A percentile compares a stretch with the other conserved stretches of the same genome.
Conservation (phyloP, 2,888 invertebrate genomes). For the Phyllotreta striolata region DNA sequence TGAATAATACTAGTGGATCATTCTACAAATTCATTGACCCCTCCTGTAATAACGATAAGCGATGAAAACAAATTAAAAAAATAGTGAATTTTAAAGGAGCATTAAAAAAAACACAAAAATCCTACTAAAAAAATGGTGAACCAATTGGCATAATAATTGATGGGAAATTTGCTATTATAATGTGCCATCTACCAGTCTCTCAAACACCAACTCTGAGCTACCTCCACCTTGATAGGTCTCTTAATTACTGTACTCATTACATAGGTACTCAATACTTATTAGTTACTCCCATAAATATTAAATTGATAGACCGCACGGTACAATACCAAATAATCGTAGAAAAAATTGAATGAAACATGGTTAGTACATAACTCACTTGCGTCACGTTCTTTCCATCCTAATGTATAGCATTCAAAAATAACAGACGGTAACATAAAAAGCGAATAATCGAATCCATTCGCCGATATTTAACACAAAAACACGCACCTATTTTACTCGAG, state of each 20-base stretch:
- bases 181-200: too few relatives aligned
- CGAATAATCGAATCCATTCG: too few relatives aligned
- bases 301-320: slow-evolving; percentile 18
- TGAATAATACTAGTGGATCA: slow-evolving; percentile 19
- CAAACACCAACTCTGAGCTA: too few relatives aligned
- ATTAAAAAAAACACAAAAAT: background rate
- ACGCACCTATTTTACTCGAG: slow-evolving; percentile 45
- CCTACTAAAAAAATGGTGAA: background rate
- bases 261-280: slow-evolving; percentile 11
- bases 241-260: slow-evolving; percentile 12
- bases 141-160: too few relatives aligned
- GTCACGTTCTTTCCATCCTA: slow-evolving; percentile 80
- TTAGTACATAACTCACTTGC: slow-evolving; percentile 70
- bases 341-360: background rate
- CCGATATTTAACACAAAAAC: background rate
- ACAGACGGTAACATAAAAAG: background rate
- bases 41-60: slow-evolving; percentile 56
- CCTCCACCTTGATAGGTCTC: too few relatives aligned
- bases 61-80: slow-evolving; percentile 29
- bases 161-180: too few relatives aligned
- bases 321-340: too few relatives aligned
- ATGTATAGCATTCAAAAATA: slow-evolving; percentile 3
- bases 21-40: slow-evolving; percentile 43
- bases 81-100: slow-evolving; percentile 6
- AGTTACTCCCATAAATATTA: slow-evolving; percentile 13